These are phyloP conservation scores for Prinia subflava DNA, from an alignment of 2,113 vertebrate genomes.

Conservation along the genomic window DNA sequence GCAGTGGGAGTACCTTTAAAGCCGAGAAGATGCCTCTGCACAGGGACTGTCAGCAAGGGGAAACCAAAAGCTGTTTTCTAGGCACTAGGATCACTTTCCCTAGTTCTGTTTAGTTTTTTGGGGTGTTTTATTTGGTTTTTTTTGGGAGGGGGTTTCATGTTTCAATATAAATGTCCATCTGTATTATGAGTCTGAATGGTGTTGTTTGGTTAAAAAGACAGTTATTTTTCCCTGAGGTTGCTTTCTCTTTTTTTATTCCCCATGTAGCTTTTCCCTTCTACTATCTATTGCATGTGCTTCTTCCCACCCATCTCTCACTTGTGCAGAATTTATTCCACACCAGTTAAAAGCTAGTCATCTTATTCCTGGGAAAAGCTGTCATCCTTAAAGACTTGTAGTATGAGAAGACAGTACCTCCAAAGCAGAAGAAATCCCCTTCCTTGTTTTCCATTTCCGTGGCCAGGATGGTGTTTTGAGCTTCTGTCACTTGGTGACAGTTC, in stretches of 20 bases:
- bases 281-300: background rate
- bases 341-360: background rate
- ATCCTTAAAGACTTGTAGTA: background rate
- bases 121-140: background rate
- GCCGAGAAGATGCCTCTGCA: background rate
- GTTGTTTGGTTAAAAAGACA: background rate
- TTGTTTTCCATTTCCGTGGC: background rate
- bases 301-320: background rate
- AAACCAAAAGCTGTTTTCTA: background rate
- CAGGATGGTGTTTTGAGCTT: background rate
- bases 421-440: background rate
- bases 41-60: background rate
- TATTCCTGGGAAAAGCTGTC: background rate
- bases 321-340: background rate
- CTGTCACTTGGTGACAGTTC: background rate
- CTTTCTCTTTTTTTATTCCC: rapidly evolving
- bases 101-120: background rate
- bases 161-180: background rate
- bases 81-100: background rate
- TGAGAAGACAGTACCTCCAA: background rate
- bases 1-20: background rate
- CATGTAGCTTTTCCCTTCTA: background rate
- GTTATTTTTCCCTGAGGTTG: background rate
- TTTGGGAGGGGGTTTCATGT: background rate
- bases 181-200: background rate